phyloP scores from a whole-genome alignment of 2,113 vertebrate species.

The Upupa epops region DNA sequence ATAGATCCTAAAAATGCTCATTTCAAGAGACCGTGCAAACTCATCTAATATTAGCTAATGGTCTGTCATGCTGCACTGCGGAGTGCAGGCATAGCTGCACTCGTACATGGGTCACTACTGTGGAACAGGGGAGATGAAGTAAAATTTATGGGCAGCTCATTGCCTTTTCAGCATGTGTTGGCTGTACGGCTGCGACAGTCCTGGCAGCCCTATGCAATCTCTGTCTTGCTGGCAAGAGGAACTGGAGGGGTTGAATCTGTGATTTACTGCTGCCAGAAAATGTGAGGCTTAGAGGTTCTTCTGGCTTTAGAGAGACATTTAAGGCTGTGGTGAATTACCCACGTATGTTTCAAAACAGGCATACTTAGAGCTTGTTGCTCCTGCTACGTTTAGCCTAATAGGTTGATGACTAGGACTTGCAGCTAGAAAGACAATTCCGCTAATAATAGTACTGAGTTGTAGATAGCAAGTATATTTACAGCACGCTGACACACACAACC shows the following conservation, averaged over 20 bases:
- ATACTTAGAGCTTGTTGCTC: neutral
- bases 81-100: accelerated
- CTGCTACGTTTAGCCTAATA: neutral
- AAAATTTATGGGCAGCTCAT: neutral
- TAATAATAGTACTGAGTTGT: neutral
- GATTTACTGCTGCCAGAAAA: neutral
- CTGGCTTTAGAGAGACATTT: neutral
- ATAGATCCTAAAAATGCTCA: neutral
- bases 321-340: neutral
- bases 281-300: accelerated
- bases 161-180: neutral
- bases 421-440: neutral
- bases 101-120: neutral
- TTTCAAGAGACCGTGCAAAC: neutral
- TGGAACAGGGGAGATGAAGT: neutral
- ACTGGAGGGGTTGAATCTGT: neutral
- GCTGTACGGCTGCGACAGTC: neutral
- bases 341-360: neutral
- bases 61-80: neutral
- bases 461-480: neutral
- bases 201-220: neutral
- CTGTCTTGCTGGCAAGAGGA: neutral
- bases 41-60: neutral
- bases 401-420: neutral
- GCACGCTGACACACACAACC: neutral